Percentiles rank a stretch among this genome's conserved stretches.
Evolutionary conservation across 2,888 invertebrate genomes (phyloP).

Genomic region (Argyresthia goedartella): DNA sequence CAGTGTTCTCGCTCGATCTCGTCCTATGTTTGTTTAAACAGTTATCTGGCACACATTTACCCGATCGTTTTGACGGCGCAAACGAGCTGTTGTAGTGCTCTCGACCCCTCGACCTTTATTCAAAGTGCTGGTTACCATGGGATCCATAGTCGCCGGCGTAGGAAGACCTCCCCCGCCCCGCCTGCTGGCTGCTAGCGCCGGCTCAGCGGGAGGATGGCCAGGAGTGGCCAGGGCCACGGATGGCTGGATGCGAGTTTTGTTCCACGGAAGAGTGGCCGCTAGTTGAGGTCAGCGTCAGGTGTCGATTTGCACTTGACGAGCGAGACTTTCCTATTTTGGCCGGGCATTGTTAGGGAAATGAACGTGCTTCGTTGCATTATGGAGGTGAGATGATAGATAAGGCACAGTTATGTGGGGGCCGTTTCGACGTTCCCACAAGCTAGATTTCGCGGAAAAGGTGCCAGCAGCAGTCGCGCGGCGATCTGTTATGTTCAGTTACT

Average conservation of each 20-base stretch:
- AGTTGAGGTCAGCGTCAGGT: slow-evolving; percentile 62
- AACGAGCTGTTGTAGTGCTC: slow-evolving; percentile 47
- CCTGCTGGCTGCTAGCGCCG: slow-evolving; percentile 8
- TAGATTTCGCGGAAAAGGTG: neutral
- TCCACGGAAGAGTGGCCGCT: slow-evolving; percentile 46
- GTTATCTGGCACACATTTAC: slow-evolving; percentile 56
- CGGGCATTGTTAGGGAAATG: slow-evolving; percentile 6
- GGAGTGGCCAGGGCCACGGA: neutral
- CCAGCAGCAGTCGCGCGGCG: neutral
- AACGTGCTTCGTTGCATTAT: neutral
- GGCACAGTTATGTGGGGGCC: neutral
- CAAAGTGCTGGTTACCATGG: slow-evolving; percentile 23
- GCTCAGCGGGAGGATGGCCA: neutral
- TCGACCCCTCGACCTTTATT: slow-evolving; percentile 64
- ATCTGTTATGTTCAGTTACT: slow-evolving; percentile 2
- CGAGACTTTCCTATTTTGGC: slow-evolving; percentile 55
- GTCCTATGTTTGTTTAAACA: slow-evolving; percentile 54
- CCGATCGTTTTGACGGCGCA: slow-evolving; percentile 36
- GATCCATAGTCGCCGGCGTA: slow-evolving; percentile 31
- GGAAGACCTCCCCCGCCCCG: slow-evolving; percentile 19
- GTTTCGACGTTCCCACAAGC: neutral
- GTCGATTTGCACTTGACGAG: slow-evolving; percentile 60
- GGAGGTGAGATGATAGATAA: neutral
- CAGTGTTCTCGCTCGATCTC: slow-evolving; percentile 24
- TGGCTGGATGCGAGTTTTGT: neutral